Base-by-base conservation (phyloP, 2,888 invertebrate species). In the Andrena camellia region DNA sequence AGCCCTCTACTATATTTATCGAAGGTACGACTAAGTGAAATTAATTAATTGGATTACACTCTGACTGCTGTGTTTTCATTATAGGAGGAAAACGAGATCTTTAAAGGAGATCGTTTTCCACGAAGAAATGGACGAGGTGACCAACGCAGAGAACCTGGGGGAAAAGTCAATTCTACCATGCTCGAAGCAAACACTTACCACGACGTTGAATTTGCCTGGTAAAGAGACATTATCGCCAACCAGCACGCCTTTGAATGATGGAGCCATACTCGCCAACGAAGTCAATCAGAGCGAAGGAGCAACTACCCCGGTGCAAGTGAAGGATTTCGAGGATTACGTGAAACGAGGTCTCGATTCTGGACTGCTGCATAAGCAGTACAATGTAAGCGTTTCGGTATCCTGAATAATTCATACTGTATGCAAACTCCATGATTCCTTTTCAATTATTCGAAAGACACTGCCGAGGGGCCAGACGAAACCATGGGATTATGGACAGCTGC, bases 251-350 rank as follows among this genome's bases (percentile, higher is more conserved):
- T 3, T 7, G 13, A 13, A 26, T 1, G 71, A 74, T 0, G 7
- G 8, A 2, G 0, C 54, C 17, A 3, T 20, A 8, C 10, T 42
- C 0, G 29, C 20, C 2, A 52, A 70, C 7, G 70, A 78, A 2
- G 35, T 17, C 6, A 50, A 62, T 52, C 57, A 26, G 1, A 76
- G 26, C 0, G 48, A 64, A 1, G 72, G 76, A 54, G 62, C 13
- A 6, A 20, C 67, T 31, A 72, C 71, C 60, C 86, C 89, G 6
- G 83, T 94, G 0, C 92, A 92, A 77, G 90, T 94, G 2, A 88
- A 86, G 52, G 92, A 94, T 50, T 94, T 94, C 68, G 93, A 94
- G 78, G 88, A 91, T 42, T 94, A 94, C 79, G 94, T 95, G 0
- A 94, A 91, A 80, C 78, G 86, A 8, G 90, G 93, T 0, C 90